A percentile compares a stretch with the other conserved stretches of the same genome.
phyloP scores from a whole-genome alignment of 2,113 vertebrate species.

The Oophaga pumilio region DNA sequence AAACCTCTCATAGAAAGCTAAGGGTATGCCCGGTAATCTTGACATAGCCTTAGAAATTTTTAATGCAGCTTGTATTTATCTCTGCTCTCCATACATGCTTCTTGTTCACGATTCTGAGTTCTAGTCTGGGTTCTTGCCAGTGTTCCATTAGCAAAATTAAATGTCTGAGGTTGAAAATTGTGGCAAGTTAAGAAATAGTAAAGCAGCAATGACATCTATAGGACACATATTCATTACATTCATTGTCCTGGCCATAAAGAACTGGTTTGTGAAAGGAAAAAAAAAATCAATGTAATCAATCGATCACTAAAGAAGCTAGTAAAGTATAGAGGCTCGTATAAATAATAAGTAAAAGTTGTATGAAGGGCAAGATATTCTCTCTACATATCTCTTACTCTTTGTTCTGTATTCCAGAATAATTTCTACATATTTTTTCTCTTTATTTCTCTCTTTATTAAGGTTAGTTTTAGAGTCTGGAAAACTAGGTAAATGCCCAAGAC shows the following conservation, averaged over 20 bases:
- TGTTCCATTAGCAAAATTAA: conserved; percentile 72
- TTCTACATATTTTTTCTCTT: neutral
- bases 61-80: conserved; percentile 58
- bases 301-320: conserved; percentile 23
- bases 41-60: conserved; percentile 60
- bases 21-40: conserved; percentile 64
- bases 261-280: conserved; percentile 16
- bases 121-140: conserved; percentile 63
- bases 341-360: conserved; percentile 1
- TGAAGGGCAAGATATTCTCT: neutral
- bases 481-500: neutral
- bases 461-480: neutral
- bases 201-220: conserved; percentile 56
- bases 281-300: conserved; percentile 45
- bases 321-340: conserved; percentile 13
- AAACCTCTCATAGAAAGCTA: conserved; percentile 68
- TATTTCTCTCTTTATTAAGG: neutral
- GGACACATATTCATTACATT: conserved; percentile 45
- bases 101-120: conserved; percentile 34
- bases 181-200: conserved; percentile 68
- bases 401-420: neutral
- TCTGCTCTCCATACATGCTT: conserved; percentile 57
- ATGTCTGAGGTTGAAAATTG: conserved; percentile 66
- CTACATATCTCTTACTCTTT: neutral
- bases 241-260: conserved; percentile 32